A percentile compares a stretch with the other conserved stretches of the same genome.
Evolutionary conservation across 2,113 vertebrate species (phyloP).

Genomic region (Alaudala cheleensis): DNA sequence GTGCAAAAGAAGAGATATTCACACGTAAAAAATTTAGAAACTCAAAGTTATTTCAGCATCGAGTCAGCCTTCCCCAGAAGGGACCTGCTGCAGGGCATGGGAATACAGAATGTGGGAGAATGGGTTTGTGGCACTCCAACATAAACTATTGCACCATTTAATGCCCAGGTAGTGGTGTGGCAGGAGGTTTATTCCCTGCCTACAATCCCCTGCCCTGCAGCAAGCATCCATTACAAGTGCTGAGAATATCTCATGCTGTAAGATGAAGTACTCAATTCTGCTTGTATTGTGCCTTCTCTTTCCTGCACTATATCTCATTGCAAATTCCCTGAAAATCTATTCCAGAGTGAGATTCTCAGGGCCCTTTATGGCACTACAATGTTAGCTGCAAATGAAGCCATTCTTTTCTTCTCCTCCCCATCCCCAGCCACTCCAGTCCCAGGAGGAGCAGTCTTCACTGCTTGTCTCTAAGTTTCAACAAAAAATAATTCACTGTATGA

Average conservation of each 20-base stretch:
- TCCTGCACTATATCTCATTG: neutral
- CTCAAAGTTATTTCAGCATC: neutral
- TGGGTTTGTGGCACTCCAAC: neutral
- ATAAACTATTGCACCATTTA: neutral
- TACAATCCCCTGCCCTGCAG: neutral
- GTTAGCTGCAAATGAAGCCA: neutral
- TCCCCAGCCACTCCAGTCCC: neutral
- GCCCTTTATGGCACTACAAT: neutral
- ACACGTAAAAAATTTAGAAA: neutral
- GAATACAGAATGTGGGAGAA: neutral
- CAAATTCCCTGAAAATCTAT: conserved; percentile 10
- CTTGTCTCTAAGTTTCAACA: neutral
- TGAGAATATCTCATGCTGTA: neutral
- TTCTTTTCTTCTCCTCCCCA: neutral
- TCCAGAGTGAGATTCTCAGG: neutral
- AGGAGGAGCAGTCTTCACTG: neutral
- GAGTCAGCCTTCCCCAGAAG: neutral
- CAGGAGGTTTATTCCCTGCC: neutral
- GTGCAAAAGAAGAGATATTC: neutral
- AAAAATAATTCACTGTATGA: neutral
- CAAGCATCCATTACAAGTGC: neutral
- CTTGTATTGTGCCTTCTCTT: neutral
- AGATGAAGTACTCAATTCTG: neutral
- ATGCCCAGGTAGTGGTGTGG: neutral
- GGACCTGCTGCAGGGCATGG: neutral